Conservation (phyloP, 2,113 vertebrate species). For the Gavia stellata region DNA sequence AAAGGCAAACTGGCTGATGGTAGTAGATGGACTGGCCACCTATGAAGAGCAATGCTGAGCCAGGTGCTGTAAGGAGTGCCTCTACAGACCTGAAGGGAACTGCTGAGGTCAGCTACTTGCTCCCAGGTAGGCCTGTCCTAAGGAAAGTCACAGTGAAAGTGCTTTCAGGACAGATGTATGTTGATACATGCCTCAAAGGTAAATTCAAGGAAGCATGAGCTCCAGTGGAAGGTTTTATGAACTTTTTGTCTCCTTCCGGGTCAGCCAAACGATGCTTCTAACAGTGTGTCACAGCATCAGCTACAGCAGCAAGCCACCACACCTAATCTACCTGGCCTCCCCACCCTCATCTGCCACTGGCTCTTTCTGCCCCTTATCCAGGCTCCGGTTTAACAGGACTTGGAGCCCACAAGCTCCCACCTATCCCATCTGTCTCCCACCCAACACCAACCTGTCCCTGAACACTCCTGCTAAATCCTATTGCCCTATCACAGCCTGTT, state of each 20-base stretch:
- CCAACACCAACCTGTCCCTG: neutral
- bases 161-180: neutral
- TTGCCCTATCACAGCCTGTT: neutral
- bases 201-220: neutral
- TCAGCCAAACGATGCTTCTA: neutral
- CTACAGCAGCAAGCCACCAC: neutral
- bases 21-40: neutral
- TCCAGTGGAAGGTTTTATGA: neutral
- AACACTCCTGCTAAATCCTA: neutral
- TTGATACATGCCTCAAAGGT: neutral
- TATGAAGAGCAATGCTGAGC: neutral
- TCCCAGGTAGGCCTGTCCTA: neutral
- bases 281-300: neutral
- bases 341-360: neutral
- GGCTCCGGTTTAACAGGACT: neutral
- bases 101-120: neutral
- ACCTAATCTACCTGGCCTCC: fast-evolving
- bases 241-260: neutral
- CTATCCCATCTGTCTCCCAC: neutral
- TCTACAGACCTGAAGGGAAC: neutral
- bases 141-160: neutral
- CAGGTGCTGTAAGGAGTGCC: neutral
- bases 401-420: neutral
- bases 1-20: neutral
- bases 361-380: neutral